Base-by-base conservation (phyloP, 2,888 invertebrate species). In the Cryptocephalus moraei region DNA sequence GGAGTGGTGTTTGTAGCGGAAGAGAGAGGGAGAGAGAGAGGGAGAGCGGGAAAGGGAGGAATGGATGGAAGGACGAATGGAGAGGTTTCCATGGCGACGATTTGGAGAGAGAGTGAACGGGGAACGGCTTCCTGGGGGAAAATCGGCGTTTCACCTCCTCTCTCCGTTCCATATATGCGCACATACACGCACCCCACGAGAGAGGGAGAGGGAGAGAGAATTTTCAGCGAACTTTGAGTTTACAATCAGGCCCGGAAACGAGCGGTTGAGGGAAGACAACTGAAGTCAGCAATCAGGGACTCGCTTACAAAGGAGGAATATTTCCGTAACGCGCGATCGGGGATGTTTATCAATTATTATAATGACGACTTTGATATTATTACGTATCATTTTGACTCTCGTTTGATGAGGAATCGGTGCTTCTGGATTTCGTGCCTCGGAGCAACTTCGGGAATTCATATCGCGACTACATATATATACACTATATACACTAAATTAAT, bases 271-370 rank as follows among this genome's bases (percentile, higher is more conserved):
- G 59, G 60, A 59, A 59, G 61, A 59, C 60, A 58, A 60, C 59
- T 57, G 57, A 59, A 64, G 65, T 65, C 63, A 61, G 62, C 63
- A 64, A 64, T 64, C 64, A 62, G 57, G 54, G 60, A 54, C 56
- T 52, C 56, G 60, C 59, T 59, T 58, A 59, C 62, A 61, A 64
- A 62, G 59, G 59, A 55, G 56, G 54, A 57, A 51, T 51, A 47
- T 60, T 62, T 61, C 62, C 61, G 58, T 56, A 59, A 59, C n/a
- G 55, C 55, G 47, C 49, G 54, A 53, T 58, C 56, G 48, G 47
- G 55, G 51, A 53, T 58, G 55, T 58, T 58, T 53, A 51, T 53
- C 56, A 56, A 56, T 57, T 54, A 56, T 56, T 54, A 48, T 51
- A 51, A 53, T 53, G 45, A 44, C 45, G 39, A 22, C 42, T 44